Base-by-base conservation (phyloP, 2,113 vertebrate species). In the Conger conger region DNA sequence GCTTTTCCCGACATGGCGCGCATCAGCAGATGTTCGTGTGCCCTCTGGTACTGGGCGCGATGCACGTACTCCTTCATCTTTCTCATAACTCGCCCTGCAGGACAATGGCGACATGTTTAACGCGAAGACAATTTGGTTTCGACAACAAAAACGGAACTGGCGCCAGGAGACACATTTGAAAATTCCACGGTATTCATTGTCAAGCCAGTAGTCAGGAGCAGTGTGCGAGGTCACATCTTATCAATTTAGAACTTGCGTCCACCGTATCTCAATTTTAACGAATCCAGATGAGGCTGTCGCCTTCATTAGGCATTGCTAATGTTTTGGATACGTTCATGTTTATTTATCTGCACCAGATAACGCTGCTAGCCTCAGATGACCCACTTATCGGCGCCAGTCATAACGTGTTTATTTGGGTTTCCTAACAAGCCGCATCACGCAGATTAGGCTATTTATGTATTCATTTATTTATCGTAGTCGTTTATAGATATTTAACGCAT, bases 61-160 rank as follows among this genome's bases (percentile, higher is more conserved):
- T 87, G 91, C 50, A 91, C 86, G 3, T 82, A 92, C 78, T 92
- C 87, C 82, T 92, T 94, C 17, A 95, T 88, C 76, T 89, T 91
- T 86, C 89, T 86, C 83, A 95, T 79, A 84, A 94, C 84, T 36
- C 83, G 89, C 0, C 93, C 95, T 95, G 84, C 15, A 36, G 77
- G 33, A 35, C 45, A 54, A 35, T 23, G 9, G 53, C 73, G 45
- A 6, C 23, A 82, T 60, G 27, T 53, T 17, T 38, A 63, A 40
- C 37, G 18, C 3, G 45, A 79, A 35, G 27, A 63, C 37, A 42
- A 13, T 50, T 33, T 30, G 13, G 23, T 40, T 30, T 33, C 30
- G 27, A 38, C 5, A 23, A 86, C 15, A 35, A 35, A 30, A 36
- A 17, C 35, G n/a, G 35, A 76, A 76, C 23, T 11, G 9, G 36